phyloP scores from a whole-genome alignment of 2,797 vertebrate species.

The Anguilla marmorata region DNA sequence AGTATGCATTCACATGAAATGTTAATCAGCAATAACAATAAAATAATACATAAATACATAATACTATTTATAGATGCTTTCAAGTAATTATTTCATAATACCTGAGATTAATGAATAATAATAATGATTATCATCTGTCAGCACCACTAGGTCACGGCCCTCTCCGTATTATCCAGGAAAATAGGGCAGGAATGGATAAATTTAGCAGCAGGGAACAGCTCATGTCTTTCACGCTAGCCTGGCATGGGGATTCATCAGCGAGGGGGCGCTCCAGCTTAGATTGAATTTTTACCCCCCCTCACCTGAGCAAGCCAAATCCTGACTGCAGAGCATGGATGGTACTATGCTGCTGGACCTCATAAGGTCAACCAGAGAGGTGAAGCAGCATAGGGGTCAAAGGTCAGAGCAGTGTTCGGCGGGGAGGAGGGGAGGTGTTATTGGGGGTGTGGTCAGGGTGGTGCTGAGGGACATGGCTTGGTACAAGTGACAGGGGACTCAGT shows the following conservation, averaged over 20 bases:
- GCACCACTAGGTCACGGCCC: neutral
- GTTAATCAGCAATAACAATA: too few species aligned
- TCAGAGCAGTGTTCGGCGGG: too few species aligned
- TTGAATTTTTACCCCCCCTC: neutral
- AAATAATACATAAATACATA: neutral
- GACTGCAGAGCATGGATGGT: neutral
- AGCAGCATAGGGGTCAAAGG: too few species aligned
- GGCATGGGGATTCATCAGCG: neutral
- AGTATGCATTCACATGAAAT: neutral
- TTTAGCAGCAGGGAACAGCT: constrained; percentile 13
- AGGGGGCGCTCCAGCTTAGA: neutral
- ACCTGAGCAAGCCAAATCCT: neutral
- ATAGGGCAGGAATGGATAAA: neutral
- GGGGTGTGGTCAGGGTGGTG: too few species aligned
- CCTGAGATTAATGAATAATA: neutral
- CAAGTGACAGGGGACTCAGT: too few species aligned
- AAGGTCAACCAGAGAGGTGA: too few species aligned
- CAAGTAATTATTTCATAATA: neutral
- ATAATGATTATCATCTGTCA: neutral
- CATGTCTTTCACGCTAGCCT: neutral
- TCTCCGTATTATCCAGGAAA: neutral
- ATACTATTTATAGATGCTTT: neutral
- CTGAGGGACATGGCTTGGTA: too few species aligned
- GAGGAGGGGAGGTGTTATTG: too few species aligned
- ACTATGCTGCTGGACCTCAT: too few species aligned